phyloP scores from a whole-genome alignment of 2,888 invertebrate species.

The Eristalis arbustorum region DNA sequence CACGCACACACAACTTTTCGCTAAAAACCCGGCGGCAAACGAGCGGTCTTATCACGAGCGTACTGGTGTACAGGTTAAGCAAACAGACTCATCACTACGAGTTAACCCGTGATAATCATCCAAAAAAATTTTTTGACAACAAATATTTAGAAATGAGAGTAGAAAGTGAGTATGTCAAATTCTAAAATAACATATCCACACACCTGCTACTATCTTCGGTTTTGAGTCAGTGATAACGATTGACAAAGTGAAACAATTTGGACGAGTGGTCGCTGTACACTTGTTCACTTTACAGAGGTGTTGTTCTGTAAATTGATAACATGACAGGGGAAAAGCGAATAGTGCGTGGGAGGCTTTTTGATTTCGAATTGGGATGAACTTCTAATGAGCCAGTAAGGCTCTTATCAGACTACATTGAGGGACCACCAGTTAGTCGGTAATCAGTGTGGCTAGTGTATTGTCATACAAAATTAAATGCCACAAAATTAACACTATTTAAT shows the following conservation, averaged over 20 bases:
- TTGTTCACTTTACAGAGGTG: conserved; percentile 22
- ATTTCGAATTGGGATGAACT: too few species aligned
- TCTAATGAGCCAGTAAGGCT: too few species aligned
- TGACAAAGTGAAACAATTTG: conserved; percentile 32
- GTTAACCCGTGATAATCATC: conserved; percentile 45
- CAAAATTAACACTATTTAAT: too few species aligned
- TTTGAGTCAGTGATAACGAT: conserved; percentile 62
- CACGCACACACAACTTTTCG: conserved; percentile 14
- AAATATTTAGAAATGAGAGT: conserved; percentile 24
- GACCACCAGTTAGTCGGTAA: too few species aligned
- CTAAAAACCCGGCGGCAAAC: conserved; percentile 40
- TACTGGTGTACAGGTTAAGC: conserved; percentile 39
- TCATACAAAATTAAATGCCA: too few species aligned
- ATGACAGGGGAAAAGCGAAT: too few species aligned
- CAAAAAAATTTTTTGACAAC: conserved; percentile 50
- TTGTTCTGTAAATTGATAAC: too few species aligned
- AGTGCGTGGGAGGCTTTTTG: too few species aligned
- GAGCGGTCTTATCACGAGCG: conserved; percentile 34
- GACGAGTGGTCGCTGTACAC: conserved; percentile 11
- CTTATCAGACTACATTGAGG: too few species aligned
- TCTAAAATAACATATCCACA: conserved; percentile 34
- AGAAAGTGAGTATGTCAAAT: conserved; percentile 58
- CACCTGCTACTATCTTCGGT: conserved; percentile 65
- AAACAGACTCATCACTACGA: conserved; percentile 57
- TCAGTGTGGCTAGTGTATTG: too few species aligned